Conservation (phyloP, 2,888 invertebrate genomes). For the Operophtera brumata region DNA sequence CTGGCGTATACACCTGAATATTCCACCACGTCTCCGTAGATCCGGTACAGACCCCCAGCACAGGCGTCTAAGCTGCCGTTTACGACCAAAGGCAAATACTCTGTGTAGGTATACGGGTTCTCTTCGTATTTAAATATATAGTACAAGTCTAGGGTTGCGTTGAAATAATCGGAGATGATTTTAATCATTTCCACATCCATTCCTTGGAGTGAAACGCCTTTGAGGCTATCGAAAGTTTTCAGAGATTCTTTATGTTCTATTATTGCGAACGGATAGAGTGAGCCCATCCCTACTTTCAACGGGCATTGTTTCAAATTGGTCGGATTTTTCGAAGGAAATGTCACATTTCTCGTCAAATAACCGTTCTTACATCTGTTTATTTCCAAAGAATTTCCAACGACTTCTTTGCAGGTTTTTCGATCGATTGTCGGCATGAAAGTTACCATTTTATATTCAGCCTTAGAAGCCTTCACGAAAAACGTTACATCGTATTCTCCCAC, state of each 20-base stretch:
- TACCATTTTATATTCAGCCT: constrained; percentile 30
- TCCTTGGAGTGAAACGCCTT: constrained; percentile 37
- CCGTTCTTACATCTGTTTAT: constrained; percentile 50
- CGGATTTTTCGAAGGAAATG: constrained; percentile 48
- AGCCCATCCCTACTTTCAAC: constrained; percentile 53
- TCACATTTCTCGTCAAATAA: constrained; percentile 23
- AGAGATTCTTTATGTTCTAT: constrained; percentile 41
- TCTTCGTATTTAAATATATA: constrained; percentile 47
- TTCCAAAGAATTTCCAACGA: constrained; percentile 25
- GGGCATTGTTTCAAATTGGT: constrained; percentile 55
- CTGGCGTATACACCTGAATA: constrained; percentile 62
- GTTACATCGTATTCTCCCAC: constrained; percentile 44
- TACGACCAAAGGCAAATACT: constrained; percentile 46
- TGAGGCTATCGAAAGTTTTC: constrained; percentile 45
- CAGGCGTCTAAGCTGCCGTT: constrained; percentile 60
- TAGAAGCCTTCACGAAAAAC: constrained; percentile 39
- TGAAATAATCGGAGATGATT: constrained; percentile 54
- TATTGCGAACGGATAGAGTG: constrained; percentile 51
- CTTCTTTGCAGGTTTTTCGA: constrained; percentile 41
- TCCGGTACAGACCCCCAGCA: constrained; percentile 60
- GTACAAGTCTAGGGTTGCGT: constrained; percentile 49
- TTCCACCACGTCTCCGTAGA: constrained; percentile 54
- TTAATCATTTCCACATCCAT: constrained; percentile 59
- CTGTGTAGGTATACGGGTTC: constrained; percentile 36
- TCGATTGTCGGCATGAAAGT: constrained; percentile 49